Base-by-base conservation (phyloP, 2,888 invertebrate species). In the Agonopterix subpropinquella region DNA sequence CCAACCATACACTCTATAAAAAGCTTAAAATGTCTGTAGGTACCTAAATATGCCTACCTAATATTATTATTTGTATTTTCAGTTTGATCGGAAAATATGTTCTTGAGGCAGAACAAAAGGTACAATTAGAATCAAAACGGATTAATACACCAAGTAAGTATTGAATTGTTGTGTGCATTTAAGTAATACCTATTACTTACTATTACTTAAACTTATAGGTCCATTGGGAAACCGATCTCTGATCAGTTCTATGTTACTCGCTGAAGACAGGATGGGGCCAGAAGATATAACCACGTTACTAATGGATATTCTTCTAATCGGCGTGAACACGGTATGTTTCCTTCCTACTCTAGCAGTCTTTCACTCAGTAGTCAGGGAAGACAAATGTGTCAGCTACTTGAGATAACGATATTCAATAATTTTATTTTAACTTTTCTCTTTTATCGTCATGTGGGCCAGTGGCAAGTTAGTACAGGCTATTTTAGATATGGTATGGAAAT, bases 291-390 rank as follows among this genome's bases (percentile, higher is more conserved):
- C 91, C 36, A 92, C 92, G 0, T 70, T 92, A 1, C 62, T 92
- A 43, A 89, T 92, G 83, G 93, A 93, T 64, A 91, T 92, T 90
- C 80, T 92, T 43, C 72, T 93, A 5, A 88, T 93, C 59, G 92
- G 92, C 50, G 91, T 92, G 0, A 92, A 92, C 62, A 90, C 92
- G 60, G 91, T 91, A 71, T 56, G 42, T 42, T 7, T 28, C 28
- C 28, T 28, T 28, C 28, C 28, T 28, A 28, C 5, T 28, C 28
- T 28, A 28, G 28, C 28, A 28, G n/a, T 41, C 41, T 18, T 18
- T 18, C 18, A 13, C 13, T 13, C 13, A 13, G 13, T 13, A 3
- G 18, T 18, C 18, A 18, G 18, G 3, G 18, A 18, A 18, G 1
- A 13, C 13, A 2, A 13, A 2, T 18, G 4, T 18, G 4, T 4